These are phyloP conservation scores for Fistularia tabacaria DNA, from an alignment of 2,797 vertebrate genomes.

Conservation along the genomic window DNA sequence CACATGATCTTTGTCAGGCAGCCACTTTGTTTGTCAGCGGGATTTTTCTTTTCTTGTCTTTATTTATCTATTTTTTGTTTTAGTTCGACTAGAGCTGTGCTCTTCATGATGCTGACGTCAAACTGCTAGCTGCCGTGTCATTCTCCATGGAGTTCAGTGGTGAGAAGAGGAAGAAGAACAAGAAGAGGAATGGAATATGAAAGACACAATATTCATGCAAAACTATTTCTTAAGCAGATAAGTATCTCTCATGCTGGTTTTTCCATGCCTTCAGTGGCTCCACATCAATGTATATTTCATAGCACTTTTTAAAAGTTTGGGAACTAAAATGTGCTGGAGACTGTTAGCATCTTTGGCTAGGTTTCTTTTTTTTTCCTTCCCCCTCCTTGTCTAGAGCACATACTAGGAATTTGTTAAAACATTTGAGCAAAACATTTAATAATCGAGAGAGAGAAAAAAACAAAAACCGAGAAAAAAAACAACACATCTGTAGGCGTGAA, in stretches of 20 bases:
- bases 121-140: slow-evolving; percentile 52
- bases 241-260: slow-evolving; percentile 72
- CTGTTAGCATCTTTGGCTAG: slow-evolving; percentile 66
- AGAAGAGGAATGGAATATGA: slow-evolving; percentile 58
- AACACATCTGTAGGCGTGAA: slow-evolving; percentile 40
- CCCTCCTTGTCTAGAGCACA: slow-evolving; percentile 48
- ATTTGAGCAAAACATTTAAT: slow-evolving; percentile 48
- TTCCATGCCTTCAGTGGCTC: slow-evolving; percentile 66
- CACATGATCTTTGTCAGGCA: slow-evolving; percentile 36
- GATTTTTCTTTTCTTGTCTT: slow-evolving; percentile 18
- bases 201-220: slow-evolving; percentile 74
- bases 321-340: slow-evolving; percentile 54
- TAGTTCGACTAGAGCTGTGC: slow-evolving; percentile 55
- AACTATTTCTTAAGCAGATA: slow-evolving; percentile 56
- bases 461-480: slow-evolving; percentile 9
- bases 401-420: slow-evolving; percentile 40
- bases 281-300: slow-evolving; percentile 35
- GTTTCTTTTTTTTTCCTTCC: slow-evolving; percentile 24
- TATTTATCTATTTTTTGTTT: slow-evolving; percentile 43
- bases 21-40: no score
- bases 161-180: slow-evolving; percentile 39
- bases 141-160: slow-evolving; percentile 45
- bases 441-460: slow-evolving; percentile 6
- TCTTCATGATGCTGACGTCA: slow-evolving; percentile 44
- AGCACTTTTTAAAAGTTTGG: slow-evolving; percentile 39